Conservation (phyloP, 2,797 vertebrate genomes). For the Notoglanidium macrostoma region DNA sequence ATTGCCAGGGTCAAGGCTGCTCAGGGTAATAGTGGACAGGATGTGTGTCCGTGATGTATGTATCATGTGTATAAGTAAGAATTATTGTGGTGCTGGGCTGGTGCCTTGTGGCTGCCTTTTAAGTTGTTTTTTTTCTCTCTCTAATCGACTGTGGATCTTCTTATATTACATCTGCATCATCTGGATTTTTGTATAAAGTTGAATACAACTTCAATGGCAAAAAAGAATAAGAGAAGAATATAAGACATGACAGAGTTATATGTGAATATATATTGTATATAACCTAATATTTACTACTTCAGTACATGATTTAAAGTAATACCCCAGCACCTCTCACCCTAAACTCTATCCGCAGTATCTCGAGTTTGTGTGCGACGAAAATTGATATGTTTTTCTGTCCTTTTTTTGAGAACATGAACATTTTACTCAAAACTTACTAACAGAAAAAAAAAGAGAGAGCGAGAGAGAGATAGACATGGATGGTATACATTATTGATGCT, state of each 20-base stretch:
- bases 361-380: background rate
- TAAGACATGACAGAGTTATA: background rate
- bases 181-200: too few species aligned
- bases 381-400: background rate
- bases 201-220: too few species aligned
- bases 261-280: background rate
- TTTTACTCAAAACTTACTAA: background rate
- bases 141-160: too few species aligned
- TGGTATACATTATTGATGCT: background rate
- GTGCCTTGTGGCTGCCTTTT: too few species aligned
- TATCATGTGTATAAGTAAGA: too few species aligned
- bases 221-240: background rate
- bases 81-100: too few species aligned
- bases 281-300: background rate
- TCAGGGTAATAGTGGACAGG: too few species aligned
- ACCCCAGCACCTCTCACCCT: background rate
- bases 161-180: too few species aligned
- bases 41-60: too few species aligned
- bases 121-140: too few species aligned
- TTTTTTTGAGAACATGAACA: background rate
- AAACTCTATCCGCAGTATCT: background rate
- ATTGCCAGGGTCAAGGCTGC: too few species aligned
- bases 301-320: background rate
- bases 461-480: too few species aligned
- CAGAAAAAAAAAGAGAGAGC: background rate